Evolutionary conservation across 2,888 invertebrate species (phyloP).

Genomic region (Tortricodes alternella): DNA sequence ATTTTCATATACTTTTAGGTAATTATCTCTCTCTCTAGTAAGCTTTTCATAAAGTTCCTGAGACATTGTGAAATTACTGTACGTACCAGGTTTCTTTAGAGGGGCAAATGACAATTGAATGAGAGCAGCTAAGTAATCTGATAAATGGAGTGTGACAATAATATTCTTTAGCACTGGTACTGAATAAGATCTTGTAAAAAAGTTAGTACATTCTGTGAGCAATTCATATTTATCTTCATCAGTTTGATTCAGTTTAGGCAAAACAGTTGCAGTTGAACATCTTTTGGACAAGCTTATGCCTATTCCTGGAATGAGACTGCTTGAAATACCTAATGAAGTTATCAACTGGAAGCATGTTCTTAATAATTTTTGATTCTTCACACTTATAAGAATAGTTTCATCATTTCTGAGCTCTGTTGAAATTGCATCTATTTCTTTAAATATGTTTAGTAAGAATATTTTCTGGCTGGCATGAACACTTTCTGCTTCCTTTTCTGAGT

Average conservation of each 20-base stretch:
- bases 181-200: conserved; percentile 72
- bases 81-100: conserved; percentile 81
- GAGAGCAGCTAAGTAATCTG: conserved; percentile 85
- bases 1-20: conserved; percentile 72
- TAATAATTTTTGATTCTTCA: conserved; percentile 85
- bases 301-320: conserved; percentile 85
- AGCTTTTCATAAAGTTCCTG: conserved; percentile 78
- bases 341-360: conserved; percentile 84
- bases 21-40: conserved; percentile 74
- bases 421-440: conserved; percentile 67
- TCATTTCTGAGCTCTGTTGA: conserved; percentile 52
- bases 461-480: too few species aligned
- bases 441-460: conserved; percentile 68
- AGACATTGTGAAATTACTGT: conserved; percentile 78
- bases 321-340: conserved; percentile 85
- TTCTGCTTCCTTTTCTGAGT: conserved; percentile 32
- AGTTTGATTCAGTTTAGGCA: conserved; percentile 57
- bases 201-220: conserved; percentile 74
- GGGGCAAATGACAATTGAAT: conserved; percentile 88
- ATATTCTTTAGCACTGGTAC: conserved; percentile 79
- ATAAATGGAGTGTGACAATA: conserved; percentile 81
- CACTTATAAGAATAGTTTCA: conserved; percentile 80
- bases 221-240: conserved; percentile 79
- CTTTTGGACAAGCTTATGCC: conserved; percentile 79
- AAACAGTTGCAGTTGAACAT: conserved; percentile 55